Evolutionary conservation across 2,113 vertebrate species (phyloP).

Genomic region (Lonchura striata): DNA sequence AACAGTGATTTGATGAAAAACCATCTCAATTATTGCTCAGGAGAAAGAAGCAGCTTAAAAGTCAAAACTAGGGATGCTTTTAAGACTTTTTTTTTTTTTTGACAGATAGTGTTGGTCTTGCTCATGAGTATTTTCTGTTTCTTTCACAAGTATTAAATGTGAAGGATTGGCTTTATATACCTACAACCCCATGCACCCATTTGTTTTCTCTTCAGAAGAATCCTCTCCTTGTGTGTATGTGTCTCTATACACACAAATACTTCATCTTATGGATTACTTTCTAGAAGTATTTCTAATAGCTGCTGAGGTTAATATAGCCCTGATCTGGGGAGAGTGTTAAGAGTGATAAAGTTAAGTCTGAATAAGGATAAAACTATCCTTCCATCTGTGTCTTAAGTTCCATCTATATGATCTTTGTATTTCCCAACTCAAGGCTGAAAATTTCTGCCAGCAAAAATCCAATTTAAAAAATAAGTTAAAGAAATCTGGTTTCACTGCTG

Average conservation of each 20-base stretch:
- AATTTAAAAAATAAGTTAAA: background rate
- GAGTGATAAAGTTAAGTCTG: background rate
- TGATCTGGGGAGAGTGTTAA: background rate
- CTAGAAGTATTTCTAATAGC: background rate
- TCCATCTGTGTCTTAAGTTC: background rate
- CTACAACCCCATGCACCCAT: background rate
- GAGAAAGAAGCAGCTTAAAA: background rate
- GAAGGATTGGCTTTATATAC: background rate
- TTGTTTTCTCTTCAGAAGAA: background rate
- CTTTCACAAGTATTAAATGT: background rate
- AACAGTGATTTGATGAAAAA: background rate
- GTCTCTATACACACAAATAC: background rate
- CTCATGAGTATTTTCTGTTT: background rate
- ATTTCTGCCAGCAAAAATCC: background rate
- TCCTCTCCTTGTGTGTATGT: background rate
- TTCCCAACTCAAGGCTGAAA: background rate
- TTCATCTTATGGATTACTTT: background rate
- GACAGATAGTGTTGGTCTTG: background rate
- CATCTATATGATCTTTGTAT: background rate
- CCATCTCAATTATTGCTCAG: background rate
- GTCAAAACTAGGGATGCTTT: background rate
- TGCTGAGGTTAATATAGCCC: background rate
- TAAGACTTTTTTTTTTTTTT: background rate
- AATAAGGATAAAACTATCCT: background rate
- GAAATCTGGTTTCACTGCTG: background rate